These are phyloP conservation scores for Catharus minimus DNA, from an alignment of 2,113 vertebrate genomes.

Conservation along the genomic window DNA sequence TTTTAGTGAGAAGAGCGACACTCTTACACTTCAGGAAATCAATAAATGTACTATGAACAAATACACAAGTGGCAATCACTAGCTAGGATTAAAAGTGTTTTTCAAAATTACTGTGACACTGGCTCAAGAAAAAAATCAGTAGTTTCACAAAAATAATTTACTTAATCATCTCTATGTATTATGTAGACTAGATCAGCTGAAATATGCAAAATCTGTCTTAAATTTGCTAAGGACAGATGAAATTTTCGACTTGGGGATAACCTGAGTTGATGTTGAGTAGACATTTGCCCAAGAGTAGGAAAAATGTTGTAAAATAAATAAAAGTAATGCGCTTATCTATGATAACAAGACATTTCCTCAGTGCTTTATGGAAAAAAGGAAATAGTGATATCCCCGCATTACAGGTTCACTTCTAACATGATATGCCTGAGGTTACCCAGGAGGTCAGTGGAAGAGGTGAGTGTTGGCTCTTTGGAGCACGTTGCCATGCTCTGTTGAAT, in stretches of 20 bases:
- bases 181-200: background rate
- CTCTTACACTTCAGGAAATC: background rate
- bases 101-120: background rate
- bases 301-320: background rate
- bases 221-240: background rate
- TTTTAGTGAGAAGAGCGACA: background rate
- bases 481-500: accelerated
- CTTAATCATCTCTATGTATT: background rate
- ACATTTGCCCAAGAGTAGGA: background rate
- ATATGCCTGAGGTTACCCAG: background rate
- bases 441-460: background rate
- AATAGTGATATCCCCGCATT: background rate
- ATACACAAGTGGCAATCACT: background rate
- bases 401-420: background rate
- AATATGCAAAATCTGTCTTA: background rate
- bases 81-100: background rate
- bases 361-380: background rate
- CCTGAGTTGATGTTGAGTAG: background rate
- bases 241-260: background rate
- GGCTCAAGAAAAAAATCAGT: background rate
- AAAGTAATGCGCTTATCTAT: background rate
- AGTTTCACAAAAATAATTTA: background rate
- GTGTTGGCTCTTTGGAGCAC: background rate
- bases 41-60: background rate
- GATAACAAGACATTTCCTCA: background rate